Evolutionary conservation across 2,797 vertebrate genomes (phyloP), one percentile per base, ranked within the genome.

Genomic region (Chloroceryle amazona): DNA sequence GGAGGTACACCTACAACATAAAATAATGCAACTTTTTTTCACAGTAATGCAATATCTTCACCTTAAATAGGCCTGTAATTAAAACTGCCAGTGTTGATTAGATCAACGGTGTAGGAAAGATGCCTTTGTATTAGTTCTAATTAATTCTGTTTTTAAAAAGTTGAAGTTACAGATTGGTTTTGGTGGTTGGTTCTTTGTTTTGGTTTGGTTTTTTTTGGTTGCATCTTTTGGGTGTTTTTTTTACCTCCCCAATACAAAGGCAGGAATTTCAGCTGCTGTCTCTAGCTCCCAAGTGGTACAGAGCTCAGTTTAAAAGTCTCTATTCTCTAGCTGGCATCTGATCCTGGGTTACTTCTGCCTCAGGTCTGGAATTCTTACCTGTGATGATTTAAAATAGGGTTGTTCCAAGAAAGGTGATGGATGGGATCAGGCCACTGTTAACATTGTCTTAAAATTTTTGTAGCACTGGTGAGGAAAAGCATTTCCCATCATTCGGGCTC

Each of bases 51-150:
- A 94, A 75, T 97, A 94, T 96, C 96, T 97, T 96, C 87, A 95
- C 94, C 97, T 96, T 93, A 96, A 97, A 88, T 83, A 92, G 68
- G 76, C 72, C 92, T 86, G 81, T 92, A 97, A 97, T 97, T 97
- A 97, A 96, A 96, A 76, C 95, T 97, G 95, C 66, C 91, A 92
- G 61, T 72, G 81, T 87, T 94, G 86, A 96, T 97, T 96, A 96
- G 93, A 89, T 89, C 95, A 97, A 23, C 93, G 76, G 16, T 31
- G 70, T 76, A 97, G 75, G 88, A 91, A 95, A 92, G 90, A 88
- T 90, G 87, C 75, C 81, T 96, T 96, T 96, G 78, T 96, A 95
- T 97, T 95, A 94, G 67, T 57, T 88, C 65, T 96, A 95, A 96
- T 97, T 94, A 94, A 74, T 94, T 96, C 86, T 82, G 2, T 91